Evolutionary conservation across 1,140 invertebrate species (phyloP).

Genomic region (Lerema accius): DNA sequence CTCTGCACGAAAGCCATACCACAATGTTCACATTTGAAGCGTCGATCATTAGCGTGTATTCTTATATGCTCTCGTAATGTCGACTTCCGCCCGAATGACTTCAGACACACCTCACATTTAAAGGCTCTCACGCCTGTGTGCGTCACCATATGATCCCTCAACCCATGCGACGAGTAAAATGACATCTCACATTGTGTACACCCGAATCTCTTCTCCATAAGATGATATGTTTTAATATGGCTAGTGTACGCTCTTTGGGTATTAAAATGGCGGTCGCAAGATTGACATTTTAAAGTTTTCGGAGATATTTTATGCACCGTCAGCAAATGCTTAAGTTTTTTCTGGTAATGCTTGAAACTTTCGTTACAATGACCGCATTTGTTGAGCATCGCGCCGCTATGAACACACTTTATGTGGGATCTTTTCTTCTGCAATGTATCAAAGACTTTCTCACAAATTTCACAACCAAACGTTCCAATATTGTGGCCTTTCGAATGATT

Average conservation of each 20-base stretch:
- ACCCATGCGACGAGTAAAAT: conserved; percentile 35
- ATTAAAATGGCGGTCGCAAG: conserved; percentile 39
- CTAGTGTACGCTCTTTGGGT: conserved; percentile 8
- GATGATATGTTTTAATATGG: conserved; percentile 44
- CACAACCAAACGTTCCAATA: conserved; percentile 36
- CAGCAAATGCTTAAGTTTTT: conserved; percentile 35
- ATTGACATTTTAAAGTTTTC: conserved; percentile 36
- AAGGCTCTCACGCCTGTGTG: conserved; percentile 86
- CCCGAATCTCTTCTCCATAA: conserved; percentile 38
- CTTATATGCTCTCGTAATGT: conserved; percentile 80
- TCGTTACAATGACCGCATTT: conserved; percentile 35
- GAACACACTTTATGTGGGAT: conserved; percentile 28
- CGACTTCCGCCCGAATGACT: conserved; percentile 80
- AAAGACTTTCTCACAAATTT: conserved; percentile 39
- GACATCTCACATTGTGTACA: conserved; percentile 50
- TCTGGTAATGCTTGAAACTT: conserved; percentile 26
- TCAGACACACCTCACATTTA: conserved; percentile 82
- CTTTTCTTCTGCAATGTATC: conserved; percentile 29
- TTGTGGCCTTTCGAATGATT: conserved; percentile 37
- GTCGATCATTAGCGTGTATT: conserved; percentile 77
- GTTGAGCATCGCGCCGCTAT: conserved; percentile 14
- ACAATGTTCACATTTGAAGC: conserved; percentile 63
- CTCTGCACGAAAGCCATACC: conserved; percentile 53
- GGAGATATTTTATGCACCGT: conserved; percentile 33
- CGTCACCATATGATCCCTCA: conserved; percentile 56